Conservation (phyloP, 92 coral and sea anemone species). For the Isaurus tuberculatus region DNA sequence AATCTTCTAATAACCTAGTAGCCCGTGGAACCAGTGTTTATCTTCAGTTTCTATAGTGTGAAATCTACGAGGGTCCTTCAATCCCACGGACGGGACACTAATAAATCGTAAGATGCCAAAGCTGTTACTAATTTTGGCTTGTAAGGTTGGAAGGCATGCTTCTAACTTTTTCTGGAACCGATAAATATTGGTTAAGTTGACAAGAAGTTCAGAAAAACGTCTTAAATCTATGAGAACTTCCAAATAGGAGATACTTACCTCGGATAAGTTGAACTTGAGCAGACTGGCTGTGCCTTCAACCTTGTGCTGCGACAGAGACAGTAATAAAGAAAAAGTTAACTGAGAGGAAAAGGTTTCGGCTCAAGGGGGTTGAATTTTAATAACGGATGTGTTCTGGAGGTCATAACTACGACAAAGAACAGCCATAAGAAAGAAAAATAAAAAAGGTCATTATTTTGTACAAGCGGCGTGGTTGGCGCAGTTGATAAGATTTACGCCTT, state of each 20-base stretch:
- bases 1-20: too few species aligned
- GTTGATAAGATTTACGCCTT: too few species aligned
- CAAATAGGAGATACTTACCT: slow-evolving; percentile 21
- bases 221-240: too few species aligned
- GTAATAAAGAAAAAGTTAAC: not conserved
- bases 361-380: not conserved
- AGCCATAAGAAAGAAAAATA: not conserved
- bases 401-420: not conserved
- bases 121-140: too few species aligned
- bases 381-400: not conserved
- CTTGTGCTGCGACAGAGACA: slow-evolving; percentile 34
- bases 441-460: not conserved
- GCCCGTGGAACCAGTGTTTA: too few species aligned
- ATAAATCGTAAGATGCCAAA: too few species aligned
- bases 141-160: too few species aligned
- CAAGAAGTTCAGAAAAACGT: not conserved
- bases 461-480: too few species aligned
- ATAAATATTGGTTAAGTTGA: not conserved
- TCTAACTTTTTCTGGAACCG: not conserved
- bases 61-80: too few species aligned
- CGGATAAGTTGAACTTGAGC: slow-evolving; percentile 34
- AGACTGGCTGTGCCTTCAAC: slow-evolving; percentile 42
- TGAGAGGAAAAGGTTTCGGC: not conserved
- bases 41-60: too few species aligned
- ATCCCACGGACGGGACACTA: too few species aligned